Conservation (phyloP, 2,888 invertebrate genomes). For the Trichopoda pennipes region DNA sequence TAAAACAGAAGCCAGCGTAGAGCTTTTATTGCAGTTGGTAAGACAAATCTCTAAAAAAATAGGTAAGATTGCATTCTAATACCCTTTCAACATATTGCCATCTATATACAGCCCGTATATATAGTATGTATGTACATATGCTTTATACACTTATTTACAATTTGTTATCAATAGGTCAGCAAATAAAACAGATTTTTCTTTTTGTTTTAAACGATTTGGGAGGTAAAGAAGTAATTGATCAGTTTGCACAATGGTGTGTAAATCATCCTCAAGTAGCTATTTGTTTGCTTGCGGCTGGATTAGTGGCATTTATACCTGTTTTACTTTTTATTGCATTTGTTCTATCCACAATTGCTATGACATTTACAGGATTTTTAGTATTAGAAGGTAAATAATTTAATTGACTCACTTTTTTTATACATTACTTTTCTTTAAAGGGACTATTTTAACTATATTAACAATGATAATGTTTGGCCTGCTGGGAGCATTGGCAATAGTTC, state of each 20-base stretch:
- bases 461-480: constrained; percentile 77
- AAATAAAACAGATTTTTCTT: constrained; percentile 64
- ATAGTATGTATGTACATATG: neutral
- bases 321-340: constrained; percentile 77
- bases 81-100: neutral
- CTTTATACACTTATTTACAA: neutral
- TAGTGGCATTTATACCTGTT: constrained; percentile 75
- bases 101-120: no score
- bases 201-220: constrained; percentile 73
- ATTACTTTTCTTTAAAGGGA: constrained; percentile 72
- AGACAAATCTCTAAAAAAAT: constrained; percentile 27
- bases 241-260: constrained; percentile 72
- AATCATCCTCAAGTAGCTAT: constrained; percentile 74
- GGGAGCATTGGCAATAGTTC: constrained; percentile 73
- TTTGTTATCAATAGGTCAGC: constrained; percentile 69
- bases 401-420: neutral
- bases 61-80: constrained; percentile 25
- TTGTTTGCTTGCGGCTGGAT: constrained; percentile 71
- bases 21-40: constrained; percentile 29
- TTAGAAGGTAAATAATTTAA: constrained; percentile 76
- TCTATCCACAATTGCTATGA: constrained; percentile 77
- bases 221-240: constrained; percentile 72
- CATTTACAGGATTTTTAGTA: constrained; percentile 79
- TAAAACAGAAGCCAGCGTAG: constrained; percentile 9
- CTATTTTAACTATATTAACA: constrained; percentile 77